Percentiles rank a stretch among this genome's conserved stretches.
These are phyloP conservation scores for Lanius ludovicianus DNA, from an alignment of 2,113 vertebrate species.

Conservation along the genomic window DNA sequence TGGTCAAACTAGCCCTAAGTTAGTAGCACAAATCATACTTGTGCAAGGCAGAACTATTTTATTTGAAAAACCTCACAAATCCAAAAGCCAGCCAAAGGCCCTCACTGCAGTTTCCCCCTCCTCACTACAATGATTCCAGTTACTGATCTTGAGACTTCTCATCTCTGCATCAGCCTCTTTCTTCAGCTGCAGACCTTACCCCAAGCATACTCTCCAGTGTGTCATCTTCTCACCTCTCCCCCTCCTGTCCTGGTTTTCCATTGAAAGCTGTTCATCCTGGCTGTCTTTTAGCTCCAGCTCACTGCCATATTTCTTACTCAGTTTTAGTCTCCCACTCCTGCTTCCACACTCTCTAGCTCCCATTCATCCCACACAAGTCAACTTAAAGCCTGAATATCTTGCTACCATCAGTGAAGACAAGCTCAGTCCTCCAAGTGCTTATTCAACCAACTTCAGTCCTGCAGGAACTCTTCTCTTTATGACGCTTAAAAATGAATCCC, in stretches of 20 bases:
- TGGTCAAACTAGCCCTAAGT: neutral
- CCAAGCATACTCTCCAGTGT: neutral
- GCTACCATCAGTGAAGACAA: neutral
- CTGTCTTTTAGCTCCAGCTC: neutral
- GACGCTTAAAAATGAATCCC: neutral
- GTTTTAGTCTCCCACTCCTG: neutral
- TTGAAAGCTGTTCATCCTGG: neutral
- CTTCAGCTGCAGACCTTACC: neutral
- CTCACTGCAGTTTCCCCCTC: neutral
- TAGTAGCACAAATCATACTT: neutral
- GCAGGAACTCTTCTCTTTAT: neutral
- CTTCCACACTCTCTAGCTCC: neutral
- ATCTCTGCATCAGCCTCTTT: neutral
- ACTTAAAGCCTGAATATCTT: neutral
- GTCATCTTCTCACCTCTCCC: neutral
- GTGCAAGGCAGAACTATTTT: neutral
- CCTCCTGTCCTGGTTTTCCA: neutral
- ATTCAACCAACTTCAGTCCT: neutral
- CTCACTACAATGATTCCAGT: neutral
- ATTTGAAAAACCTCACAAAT: neutral
- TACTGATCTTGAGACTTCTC: neutral
- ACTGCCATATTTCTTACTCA: fast-evolving
- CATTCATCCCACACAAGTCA: neutral
- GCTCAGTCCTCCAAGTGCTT: neutral
- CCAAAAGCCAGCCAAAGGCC: neutral